Evolutionary conservation across 2,113 vertebrate genomes (phyloP).

Genomic region (Corydoras sp.): DNA sequence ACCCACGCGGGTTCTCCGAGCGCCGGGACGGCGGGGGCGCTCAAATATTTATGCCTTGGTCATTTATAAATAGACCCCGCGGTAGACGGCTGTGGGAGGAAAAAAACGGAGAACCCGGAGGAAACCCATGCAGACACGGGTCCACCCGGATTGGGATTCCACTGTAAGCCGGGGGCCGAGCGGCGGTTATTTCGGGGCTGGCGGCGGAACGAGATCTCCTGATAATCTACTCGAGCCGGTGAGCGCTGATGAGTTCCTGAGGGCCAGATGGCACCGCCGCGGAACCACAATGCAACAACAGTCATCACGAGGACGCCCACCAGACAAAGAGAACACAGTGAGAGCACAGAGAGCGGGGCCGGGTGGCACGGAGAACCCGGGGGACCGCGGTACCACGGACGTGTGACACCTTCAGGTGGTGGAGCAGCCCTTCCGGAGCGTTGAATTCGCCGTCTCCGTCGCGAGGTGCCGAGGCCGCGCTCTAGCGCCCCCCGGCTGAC

Average conservation of each 20-base stretch:
- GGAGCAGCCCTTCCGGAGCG: too few relatives aligned
- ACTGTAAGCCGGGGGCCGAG: background rate
- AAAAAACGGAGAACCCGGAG: too few relatives aligned
- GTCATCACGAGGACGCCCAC: slow-evolving; percentile 21
- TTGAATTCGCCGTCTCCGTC: too few relatives aligned
- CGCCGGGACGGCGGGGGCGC: too few relatives aligned
- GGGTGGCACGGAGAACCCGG: background rate
- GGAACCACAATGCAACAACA: slow-evolving; percentile 18
- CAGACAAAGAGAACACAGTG: slow-evolving; percentile 6
- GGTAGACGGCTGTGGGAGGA: too few relatives aligned
- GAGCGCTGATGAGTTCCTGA: slow-evolving; percentile 40
- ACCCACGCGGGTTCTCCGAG: too few relatives aligned
- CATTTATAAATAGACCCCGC: too few relatives aligned
- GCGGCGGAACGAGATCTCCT: slow-evolving; percentile 33
- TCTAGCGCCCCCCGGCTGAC: too few relatives aligned
- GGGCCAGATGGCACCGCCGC: slow-evolving; percentile 43
- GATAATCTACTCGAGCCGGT: slow-evolving; percentile 41
- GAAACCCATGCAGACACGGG: too few relatives aligned
- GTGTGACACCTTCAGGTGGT: too few relatives aligned
- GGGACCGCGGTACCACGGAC: background rate
- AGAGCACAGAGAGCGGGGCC: background rate
- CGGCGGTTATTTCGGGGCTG: slow-evolving; percentile 1
- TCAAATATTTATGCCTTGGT: too few relatives aligned
- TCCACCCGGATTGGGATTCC: background rate
- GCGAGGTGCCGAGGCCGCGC: too few relatives aligned